A percentile compares a stretch with the other conserved stretches of the same genome.
These are phyloP conservation scores for Psittacula echo DNA, from an alignment of 2,797 vertebrate genomes.

Conservation along the genomic window DNA sequence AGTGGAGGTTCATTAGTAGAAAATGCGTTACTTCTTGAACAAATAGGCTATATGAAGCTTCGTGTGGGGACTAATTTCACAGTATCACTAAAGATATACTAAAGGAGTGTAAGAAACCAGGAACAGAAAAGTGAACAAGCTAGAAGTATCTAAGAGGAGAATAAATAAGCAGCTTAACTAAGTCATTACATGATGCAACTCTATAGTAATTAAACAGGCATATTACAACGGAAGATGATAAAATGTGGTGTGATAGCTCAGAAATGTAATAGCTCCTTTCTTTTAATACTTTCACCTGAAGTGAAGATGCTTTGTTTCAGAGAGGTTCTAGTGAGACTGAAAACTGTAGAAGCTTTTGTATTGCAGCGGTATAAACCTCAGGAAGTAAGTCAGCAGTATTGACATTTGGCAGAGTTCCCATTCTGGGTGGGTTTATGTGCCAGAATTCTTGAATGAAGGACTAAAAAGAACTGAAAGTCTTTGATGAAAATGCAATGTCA, in stretches of 20 bases:
- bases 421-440: neutral
- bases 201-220: neutral
- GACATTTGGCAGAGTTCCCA: slow-evolving; percentile 22
- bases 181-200: neutral
- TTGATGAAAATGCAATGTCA: neutral
- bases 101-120: neutral
- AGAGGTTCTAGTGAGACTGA: neutral
- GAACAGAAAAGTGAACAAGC: neutral
- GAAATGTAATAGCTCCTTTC: slow-evolving; percentile 2
- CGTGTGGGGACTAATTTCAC: neutral
- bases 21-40: neutral
- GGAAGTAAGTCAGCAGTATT: slow-evolving; percentile 3
- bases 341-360: slow-evolving; percentile 34
- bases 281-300: slow-evolving; percentile 9
- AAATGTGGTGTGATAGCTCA: neutral
- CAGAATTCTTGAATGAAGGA: slow-evolving; percentile 26
- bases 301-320: neutral
- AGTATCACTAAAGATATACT: neutral
- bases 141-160: neutral
- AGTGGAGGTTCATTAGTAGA: neutral
- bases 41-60: neutral
- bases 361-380: neutral
- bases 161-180: neutral
- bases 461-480: neutral
- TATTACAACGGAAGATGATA: neutral